A percentile compares a stretch with the other conserved stretches of the same genome.
phyloP scores from a whole-genome alignment of 2,113 vertebrate genomes.

The Tetrax tetrax region DNA sequence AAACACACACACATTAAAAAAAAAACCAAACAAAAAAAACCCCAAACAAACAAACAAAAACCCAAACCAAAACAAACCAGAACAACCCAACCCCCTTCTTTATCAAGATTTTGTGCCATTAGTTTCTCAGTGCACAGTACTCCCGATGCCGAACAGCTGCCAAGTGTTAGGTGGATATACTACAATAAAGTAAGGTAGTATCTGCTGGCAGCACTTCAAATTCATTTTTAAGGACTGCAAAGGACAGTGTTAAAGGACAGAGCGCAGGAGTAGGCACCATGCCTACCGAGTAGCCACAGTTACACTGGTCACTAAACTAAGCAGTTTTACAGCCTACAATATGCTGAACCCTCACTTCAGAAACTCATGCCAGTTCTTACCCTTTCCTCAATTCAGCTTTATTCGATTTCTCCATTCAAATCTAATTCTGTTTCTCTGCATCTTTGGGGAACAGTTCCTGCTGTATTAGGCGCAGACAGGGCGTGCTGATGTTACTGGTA shows the following conservation, averaged over 20 bases:
- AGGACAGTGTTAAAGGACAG: neutral
- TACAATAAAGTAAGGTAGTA: neutral
- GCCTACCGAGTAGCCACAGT: neutral
- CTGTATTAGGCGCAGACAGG: neutral
- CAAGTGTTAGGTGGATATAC: neutral
- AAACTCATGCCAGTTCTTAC: neutral
- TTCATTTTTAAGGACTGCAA: neutral
- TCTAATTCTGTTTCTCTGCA: neutral
- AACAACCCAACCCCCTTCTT: neutral
- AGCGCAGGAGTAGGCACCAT: neutral
- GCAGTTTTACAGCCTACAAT: neutral
- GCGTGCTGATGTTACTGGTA: neutral
- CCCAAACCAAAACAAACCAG: no score
- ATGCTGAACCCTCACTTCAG: neutral
- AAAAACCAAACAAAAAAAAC: no score
- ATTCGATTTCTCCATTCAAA: conserved; percentile 31
- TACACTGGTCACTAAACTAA: neutral
- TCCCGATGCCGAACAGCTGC: neutral
- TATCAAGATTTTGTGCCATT: neutral
- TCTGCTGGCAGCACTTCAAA: neutral
- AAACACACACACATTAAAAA: no score
- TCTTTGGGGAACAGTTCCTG: neutral
- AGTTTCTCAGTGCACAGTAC: neutral
- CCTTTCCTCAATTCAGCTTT: neutral
- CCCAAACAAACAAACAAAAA: no score